Evolutionary conservation across 92 coral and sea anemone genomes (phyloP), one percentile per base, ranked within the genome.

Genomic region (Epizoanthus fatuus): DNA sequence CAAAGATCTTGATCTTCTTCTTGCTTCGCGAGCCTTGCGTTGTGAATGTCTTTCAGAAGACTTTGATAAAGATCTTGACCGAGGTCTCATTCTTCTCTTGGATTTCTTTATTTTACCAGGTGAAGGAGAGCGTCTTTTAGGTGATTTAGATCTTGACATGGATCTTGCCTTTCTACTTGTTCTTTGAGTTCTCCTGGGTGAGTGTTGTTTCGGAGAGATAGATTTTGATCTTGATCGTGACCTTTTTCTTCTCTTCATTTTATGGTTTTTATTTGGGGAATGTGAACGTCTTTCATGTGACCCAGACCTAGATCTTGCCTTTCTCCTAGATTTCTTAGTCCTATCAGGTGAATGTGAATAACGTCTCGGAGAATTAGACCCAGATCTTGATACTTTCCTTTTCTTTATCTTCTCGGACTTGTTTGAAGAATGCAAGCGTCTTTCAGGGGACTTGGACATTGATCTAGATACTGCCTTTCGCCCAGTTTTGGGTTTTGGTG

Each of bases 151-250:
- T 10, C 53, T 8, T 49, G 53, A 49, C 53, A 2, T 49, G 11
- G 53, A 9, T 38, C 52, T 60, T 44, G 37, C 44, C 0, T 17
- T 59, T 20, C 53, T 76, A 5, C 42, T 76, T n/a, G 19, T 35
- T 65, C 2, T 11, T 0, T 75, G 4, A 55, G 47, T 69, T 55
- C 78, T 86, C 52, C 62, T 76, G 12, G 82, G 82, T 8, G 68
- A 80, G 35, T 63, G 64, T 42, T 20, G 63, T 62, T 32, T 66
- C 37, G 17, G 12, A 15, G 51, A 64, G 38, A 60, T 65, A 20
- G 91, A 88, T 52, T 45, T 25, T 12, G 88, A 84, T 37, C 63
- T 74, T 51, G 91, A 84, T 51, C 44, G 64, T 51, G 91, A 87
- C 69, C 87, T 81, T 25, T 51, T 64, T 45, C 71, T 52, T 25